Base-by-base conservation (phyloP, 2,113 vertebrate genomes). In the Myotis davidii region DNA sequence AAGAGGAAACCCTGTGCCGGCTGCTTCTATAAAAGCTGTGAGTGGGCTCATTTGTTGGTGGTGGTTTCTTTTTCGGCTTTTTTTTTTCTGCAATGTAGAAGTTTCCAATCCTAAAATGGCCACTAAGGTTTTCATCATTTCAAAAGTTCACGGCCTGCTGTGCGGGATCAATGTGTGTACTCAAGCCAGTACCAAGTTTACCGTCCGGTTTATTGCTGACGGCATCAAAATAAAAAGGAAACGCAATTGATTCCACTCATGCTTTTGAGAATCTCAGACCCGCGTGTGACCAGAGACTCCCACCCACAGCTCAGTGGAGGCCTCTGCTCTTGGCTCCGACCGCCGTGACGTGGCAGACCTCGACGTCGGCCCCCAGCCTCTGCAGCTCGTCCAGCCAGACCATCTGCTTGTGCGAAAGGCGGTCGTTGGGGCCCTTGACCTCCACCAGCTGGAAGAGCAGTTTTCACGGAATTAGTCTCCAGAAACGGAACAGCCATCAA, bases 341-440 rank as follows among this genome's bases (percentile, higher is more conserved):
- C 0, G 99, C 98, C 9, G 96, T 98, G 86, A 99, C 99, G 0
- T 99, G 99, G 90, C 99, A 99, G 56, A 99, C 99, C 93, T 99
- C 99, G 0, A 99, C 99, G 0, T 98, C 92, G 0, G 99, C 99
- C 0, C 99, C 99, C 92, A 99, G 96, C 95, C 98, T 94, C 95
- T 98, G 98, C 93, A 99, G 99, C 77, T 99, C 99, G 0, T 99
- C 99, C 98, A 99, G 95, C 99, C 99, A 99, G 94, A 99, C 96
- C 90, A 99, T 99, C 95, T 99, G 99, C 97, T 99, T 99, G 89
- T 98, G 98, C 0, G 99, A 99, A 81, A 99, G 98, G 2, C 99
- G 98, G 67, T 99, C 99, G 0, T 86, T 99, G 69, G 99, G 99
- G 9, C 99, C 99, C 95, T 99, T 99, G 92, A 99, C 99, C 93